These are phyloP conservation scores for Thymallus thymallus DNA, from an alignment of 2,113 vertebrate genomes.

Conservation along the genomic window DNA sequence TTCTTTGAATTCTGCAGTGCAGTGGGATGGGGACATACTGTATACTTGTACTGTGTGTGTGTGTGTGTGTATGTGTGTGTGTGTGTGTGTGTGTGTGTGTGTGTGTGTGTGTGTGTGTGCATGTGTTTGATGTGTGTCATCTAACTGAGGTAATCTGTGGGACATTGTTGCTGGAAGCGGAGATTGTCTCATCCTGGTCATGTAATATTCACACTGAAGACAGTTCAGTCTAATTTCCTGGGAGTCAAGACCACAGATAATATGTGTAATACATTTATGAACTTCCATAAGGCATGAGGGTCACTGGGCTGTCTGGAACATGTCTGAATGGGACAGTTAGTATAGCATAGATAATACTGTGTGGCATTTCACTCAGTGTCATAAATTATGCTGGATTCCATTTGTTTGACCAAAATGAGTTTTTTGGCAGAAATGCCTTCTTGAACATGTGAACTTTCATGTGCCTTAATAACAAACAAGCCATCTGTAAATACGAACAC, in stretches of 20 bases:
- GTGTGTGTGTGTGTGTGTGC: background rate
- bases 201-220: conserved; percentile 42
- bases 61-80: background rate
- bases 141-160: conserved; percentile 32
- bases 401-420: too few species aligned
- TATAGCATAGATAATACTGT: too few species aligned
- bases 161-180: conserved; percentile 36
- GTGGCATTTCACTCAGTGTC: too few species aligned
- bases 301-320: too few species aligned
- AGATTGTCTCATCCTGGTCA: conserved; percentile 53
- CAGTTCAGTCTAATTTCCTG: conserved; percentile 37
- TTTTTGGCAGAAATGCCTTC: too few species aligned
- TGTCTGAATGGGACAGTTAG: too few species aligned
- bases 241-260: conserved; percentile 5
- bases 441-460: too few species aligned
- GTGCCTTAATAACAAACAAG: too few species aligned
- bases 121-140: background rate
- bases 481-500: too few species aligned
- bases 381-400: too few species aligned
- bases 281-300: too few species aligned
- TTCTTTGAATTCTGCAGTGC: background rate
- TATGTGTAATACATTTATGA: too few species aligned
- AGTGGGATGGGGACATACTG: background rate
- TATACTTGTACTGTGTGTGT: background rate
- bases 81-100: background rate